Conservation (phyloP, 2,888 invertebrate genomes). For the Linnaemya tessellans region DNA sequence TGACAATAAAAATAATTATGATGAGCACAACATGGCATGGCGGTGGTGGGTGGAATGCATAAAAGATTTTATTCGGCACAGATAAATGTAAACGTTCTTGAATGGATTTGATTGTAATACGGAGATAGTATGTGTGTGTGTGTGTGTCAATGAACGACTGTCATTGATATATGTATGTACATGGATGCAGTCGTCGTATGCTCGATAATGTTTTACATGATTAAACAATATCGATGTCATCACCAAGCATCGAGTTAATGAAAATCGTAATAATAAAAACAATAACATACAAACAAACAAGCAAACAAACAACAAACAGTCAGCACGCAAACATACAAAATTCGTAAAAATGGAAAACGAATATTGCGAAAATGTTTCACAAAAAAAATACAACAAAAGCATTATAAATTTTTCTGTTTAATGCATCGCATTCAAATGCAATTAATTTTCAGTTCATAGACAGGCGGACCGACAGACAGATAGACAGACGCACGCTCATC, state of each 20-base stretch:
- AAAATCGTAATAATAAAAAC: constrained; percentile 39
- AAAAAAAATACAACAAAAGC: constrained; percentile 10
- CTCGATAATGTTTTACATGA: constrained; percentile 37
- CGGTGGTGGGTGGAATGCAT: constrained; percentile 33
- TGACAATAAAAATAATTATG: constrained; percentile 44
- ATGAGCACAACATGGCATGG: background rate
- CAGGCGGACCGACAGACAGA: background rate
- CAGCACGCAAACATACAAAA: constrained; percentile 18
- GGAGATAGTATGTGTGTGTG: background rate
- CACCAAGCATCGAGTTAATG: constrained; percentile 62
- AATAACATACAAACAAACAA: background rate
- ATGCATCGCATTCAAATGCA: constrained; percentile 68
- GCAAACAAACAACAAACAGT: constrained; percentile 9
- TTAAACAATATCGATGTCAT: constrained; percentile 70
- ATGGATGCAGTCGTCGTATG: background rate
- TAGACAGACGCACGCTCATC: constrained; percentile 22
- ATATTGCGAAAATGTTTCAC: constrained; percentile 48
- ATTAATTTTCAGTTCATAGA: constrained; percentile 64
- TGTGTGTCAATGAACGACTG: background rate
- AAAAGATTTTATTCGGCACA: constrained; percentile 44
- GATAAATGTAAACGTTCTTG: constrained; percentile 5
- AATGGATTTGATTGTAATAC: constrained; percentile 27
- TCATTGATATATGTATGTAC: constrained; percentile 11
- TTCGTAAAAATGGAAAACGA: constrained; percentile 51
- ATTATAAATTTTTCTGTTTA: constrained; percentile 45